Evolutionary conservation across 2,113 vertebrate species (phyloP).

Genomic region (Poeciliopsis prolifica): DNA sequence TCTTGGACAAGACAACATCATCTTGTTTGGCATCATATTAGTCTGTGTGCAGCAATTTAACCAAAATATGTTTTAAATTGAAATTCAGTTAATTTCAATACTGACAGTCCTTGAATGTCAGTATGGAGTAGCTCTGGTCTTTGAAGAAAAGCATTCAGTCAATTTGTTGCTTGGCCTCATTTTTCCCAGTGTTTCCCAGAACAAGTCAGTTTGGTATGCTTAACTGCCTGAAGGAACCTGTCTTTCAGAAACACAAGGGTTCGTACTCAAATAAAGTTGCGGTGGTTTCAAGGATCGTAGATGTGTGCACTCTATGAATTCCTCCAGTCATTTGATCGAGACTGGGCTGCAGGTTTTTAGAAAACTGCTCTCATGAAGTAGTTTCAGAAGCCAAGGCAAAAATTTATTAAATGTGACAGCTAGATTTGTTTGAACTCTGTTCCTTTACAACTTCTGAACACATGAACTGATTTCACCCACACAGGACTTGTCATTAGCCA

Average conservation of each 20-base stretch:
- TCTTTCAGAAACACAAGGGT: slow-evolving; percentile 24
- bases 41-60: background rate
- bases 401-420: slow-evolving; percentile 42
- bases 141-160: slow-evolving; percentile 1
- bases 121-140: slow-evolving; percentile 1
- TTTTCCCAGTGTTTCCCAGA: slow-evolving; percentile 58
- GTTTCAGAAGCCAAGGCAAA: slow-evolving; percentile 6
- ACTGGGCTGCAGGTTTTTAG: slow-evolving; percentile 13
- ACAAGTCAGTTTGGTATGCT: slow-evolving; percentile 37
- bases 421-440: slow-evolving; percentile 17
- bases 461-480: slow-evolving; percentile 27
- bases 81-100: background rate
- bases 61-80: background rate
- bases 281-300: slow-evolving; percentile 23
- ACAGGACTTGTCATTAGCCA: slow-evolving; percentile 29
- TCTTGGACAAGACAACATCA: background rate
- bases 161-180: slow-evolving; percentile 30
- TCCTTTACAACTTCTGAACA: background rate
- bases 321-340: slow-evolving; percentile 45
- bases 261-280: slow-evolving; percentile 38
- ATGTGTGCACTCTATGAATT: slow-evolving; percentile 42
- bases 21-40: background rate
- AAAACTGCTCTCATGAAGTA: slow-evolving; percentile 9
- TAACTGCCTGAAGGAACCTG: slow-evolving; percentile 40
- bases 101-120: background rate